Evolutionary conservation across 1,140 invertebrate species (phyloP), one percentile per base, ranked within the genome.

Genomic region (Polypedilum pembai): DNA sequence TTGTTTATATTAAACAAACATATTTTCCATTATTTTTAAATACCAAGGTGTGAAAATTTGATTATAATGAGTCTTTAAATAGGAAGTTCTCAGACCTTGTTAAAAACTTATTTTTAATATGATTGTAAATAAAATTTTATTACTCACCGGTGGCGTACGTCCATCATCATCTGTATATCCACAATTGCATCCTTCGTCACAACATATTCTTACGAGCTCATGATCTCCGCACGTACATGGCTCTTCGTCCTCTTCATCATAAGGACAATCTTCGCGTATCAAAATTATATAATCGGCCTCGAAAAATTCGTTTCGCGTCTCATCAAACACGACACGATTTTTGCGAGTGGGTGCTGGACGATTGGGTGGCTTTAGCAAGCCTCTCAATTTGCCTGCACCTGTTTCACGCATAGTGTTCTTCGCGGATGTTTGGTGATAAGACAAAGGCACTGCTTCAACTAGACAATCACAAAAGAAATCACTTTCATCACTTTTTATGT

Each of bases 241-340:
- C 76, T 90, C 90, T 77, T 87, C 85, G 75, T 88, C 86, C 78
- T 92, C 90, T 78, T 92, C 90, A 69, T 91, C 90, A 77, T 90
- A 90, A 75, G 91, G 90, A 77, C 90, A 92, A 79, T 94, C 92
- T 78, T 93, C 91, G 56, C 92, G 88, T 73, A 93, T 92, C 21
- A 93, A 83, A 77, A 94, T 93, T 76, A 94, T 93, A 78, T 94
- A 94, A 82, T 94, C 92, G 1, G 92, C 91, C 75, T 93, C 92
- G 80, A 93, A 93, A 82, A 92, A 93, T 81, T 92, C 91, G 82
- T 94, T 94, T 20, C 90, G 86, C 76, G 89, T 91, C 82, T 94
- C 92, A 80, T 93, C 91, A 77, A 94, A 93, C 10, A 92, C 88
- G 0, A 94, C 92, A n/a, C 92, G 87, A 80, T 91, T 87, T 79